These are phyloP conservation scores for Drosophila neoperkinsi DNA, from an alignment of 2,888 invertebrate species.

Conservation along the genomic window DNA sequence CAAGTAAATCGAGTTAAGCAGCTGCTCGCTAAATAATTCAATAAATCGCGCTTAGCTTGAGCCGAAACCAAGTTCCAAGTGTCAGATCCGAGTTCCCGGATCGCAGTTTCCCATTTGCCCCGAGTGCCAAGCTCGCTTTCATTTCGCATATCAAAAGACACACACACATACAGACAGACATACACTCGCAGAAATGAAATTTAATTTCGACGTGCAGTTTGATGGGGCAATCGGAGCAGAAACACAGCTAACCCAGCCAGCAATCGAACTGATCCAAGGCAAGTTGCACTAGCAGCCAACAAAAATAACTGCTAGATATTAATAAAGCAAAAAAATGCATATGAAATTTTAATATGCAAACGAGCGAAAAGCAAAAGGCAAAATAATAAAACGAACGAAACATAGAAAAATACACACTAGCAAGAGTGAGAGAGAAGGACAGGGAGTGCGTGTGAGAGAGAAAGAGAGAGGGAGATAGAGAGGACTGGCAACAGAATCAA, in stretches of 20 bases:
- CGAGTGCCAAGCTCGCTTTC: slow-evolving; percentile 47
- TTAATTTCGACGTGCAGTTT: slow-evolving; percentile 74
- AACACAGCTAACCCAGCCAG: slow-evolving; percentile 66
- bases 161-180: slow-evolving; percentile 11
- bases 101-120: slow-evolving; percentile 14
- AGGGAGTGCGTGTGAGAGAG: background rate
- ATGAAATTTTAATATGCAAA: slow-evolving; percentile 81
- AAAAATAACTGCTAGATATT: slow-evolving; percentile 80
- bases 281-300: slow-evolving; percentile 43
- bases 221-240: slow-evolving; percentile 76
- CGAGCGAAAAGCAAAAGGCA: slow-evolving; percentile 65
- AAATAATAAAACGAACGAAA: slow-evolving; percentile 48
- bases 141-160: slow-evolving; percentile 44
- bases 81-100: slow-evolving; percentile 20
- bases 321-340: slow-evolving; percentile 77
- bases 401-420: slow-evolving; percentile 30
- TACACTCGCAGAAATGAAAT: slow-evolving; percentile 58
- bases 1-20: slow-evolving; percentile 77
- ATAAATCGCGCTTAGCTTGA: slow-evolving; percentile 70
- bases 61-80: slow-evolving; percentile 42
- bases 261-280: slow-evolving; percentile 52
- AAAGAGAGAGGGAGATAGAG: background rate
- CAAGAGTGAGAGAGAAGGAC: background rate
- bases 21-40: slow-evolving; percentile 79
- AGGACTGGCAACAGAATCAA: slow-evolving; percentile 40